A percentile compares a stretch with the other conserved stretches of the same genome.
Conservation (phyloP, 2,888 invertebrate genomes). For the Philereme vetulata region DNA sequence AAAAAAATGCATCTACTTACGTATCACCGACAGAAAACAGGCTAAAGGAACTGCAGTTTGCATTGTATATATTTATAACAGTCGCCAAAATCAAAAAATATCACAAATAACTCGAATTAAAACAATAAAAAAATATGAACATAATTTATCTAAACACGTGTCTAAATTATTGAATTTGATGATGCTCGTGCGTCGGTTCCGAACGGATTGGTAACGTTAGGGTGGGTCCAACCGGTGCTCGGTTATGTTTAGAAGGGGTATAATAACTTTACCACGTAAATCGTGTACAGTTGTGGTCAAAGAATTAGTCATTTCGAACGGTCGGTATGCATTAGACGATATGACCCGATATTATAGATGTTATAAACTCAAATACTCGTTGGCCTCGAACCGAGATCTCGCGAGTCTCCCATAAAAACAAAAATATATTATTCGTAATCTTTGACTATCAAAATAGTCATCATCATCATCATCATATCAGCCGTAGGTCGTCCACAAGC, state of each 20-base stretch:
- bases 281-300: neutral
- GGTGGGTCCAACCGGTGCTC: constrained; percentile 8
- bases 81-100: constrained; percentile 12
- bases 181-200: constrained; percentile 17
- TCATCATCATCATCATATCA: too few relatives aligned
- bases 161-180: constrained; percentile 2
- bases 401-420: too few relatives aligned
- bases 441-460: too few relatives aligned
- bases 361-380: too few relatives aligned
- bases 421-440: too few relatives aligned
- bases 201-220: constrained; percentile 13
- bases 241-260: constrained; percentile 13
- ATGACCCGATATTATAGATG: too few relatives aligned
- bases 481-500: too few relatives aligned
- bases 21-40: constrained; percentile 72
- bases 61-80: constrained; percentile 46
- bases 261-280: constrained; percentile 1
- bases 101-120: too few relatives aligned
- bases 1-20: constrained; percentile 54
- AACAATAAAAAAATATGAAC: neutral
- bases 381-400: too few relatives aligned
- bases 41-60: constrained; percentile 64
- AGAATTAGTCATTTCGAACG: too few relatives aligned
- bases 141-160: neutral
- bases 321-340: too few relatives aligned